Percentiles rank a stretch among this genome's conserved stretches.
phyloP scores from a whole-genome alignment of 2,888 invertebrate genomes.

The Hemithea aestivaria region DNA sequence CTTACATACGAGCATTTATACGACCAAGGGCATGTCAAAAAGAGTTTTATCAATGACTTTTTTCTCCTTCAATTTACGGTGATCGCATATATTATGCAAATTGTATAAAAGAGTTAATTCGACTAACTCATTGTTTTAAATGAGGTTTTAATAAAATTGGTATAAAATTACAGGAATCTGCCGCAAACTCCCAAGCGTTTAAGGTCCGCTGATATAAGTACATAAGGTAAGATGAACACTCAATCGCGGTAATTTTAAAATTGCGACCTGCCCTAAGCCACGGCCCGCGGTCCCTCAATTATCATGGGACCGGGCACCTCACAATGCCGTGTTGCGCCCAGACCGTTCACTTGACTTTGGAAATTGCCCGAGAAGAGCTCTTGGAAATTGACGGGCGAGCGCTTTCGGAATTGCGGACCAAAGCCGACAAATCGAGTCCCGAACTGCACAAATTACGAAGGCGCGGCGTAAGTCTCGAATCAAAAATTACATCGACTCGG shows the following conservation, averaged over 20 bases:
- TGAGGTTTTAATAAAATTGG: constrained; percentile 47
- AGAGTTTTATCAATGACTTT: too few relatives aligned
- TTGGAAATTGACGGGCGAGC: constrained; percentile 60
- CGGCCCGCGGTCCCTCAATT: constrained; percentile 59
- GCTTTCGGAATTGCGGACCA: constrained; percentile 57
- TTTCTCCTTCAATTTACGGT: too few relatives aligned
- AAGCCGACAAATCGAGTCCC: constrained; percentile 60
- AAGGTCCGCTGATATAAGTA: constrained; percentile 38
- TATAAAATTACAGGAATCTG: constrained; percentile 45
- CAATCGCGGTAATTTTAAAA: constrained; percentile 71
- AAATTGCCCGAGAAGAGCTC: constrained; percentile 64
- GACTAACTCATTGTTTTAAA: constrained; percentile 51
- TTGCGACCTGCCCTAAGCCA: constrained; percentile 63
- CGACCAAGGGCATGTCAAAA: too few relatives aligned
- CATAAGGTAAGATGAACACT: constrained; percentile 58
- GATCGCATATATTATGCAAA: too few relatives aligned
- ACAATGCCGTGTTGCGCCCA: constrained; percentile 35
- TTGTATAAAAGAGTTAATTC: constrained; percentile 18
- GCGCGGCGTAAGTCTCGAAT: constrained; percentile 48
- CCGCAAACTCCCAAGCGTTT: constrained; percentile 53
- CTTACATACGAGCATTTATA: too few relatives aligned
- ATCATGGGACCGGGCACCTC: constrained; percentile 51
- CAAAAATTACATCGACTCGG: constrained; percentile 62
- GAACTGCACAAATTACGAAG: constrained; percentile 68
- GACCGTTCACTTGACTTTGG: constrained; percentile 54